These are phyloP conservation scores for Botia kubotai DNA, from an alignment of 2,797 vertebrate genomes.

Conservation along the genomic window DNA sequence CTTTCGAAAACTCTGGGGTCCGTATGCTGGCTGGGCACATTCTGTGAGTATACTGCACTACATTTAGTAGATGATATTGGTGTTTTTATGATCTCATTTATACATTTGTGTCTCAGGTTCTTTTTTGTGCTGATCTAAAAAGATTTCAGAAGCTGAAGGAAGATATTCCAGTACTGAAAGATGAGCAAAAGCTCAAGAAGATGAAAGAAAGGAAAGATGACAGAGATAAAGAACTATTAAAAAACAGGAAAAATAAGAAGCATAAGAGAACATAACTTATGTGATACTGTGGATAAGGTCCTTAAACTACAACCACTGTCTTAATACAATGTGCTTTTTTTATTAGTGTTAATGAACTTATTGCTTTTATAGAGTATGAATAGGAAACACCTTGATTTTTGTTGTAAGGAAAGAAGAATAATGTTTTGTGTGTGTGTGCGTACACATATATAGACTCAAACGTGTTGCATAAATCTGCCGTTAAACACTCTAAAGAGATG, in stretches of 20 bases:
- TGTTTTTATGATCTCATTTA: background rate
- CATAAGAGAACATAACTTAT: conserved; percentile 36
- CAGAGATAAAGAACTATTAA: conserved; percentile 48
- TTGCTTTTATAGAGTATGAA: background rate
- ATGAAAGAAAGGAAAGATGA: conserved; percentile 41
- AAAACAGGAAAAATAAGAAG: conserved; percentile 57
- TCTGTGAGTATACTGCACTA: conserved; percentile 73
- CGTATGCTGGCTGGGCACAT: conserved; percentile 89
- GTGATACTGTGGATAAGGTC: background rate
- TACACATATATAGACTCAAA: too few relatives aligned
- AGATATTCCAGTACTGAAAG: conserved; percentile 49
- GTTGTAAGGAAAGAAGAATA: background rate
- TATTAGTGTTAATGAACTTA: background rate
- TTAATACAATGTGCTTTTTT: background rate
- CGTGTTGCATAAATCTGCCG: too few relatives aligned
- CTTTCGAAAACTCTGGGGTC: conserved; percentile 84
- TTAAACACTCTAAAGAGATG: too few relatives aligned
- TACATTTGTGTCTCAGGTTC: conserved; percentile 77
- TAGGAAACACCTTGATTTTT: background rate
- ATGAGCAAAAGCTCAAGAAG: conserved; percentile 56
- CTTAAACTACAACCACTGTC: background rate
- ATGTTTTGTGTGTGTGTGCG: background rate
- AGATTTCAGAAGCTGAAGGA: conserved; percentile 79
- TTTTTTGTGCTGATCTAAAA: conserved; percentile 92
- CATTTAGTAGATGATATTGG: background rate